These are phyloP conservation scores for Aramus guarauna DNA, from an alignment of 2,113 vertebrate species.

Conservation along the genomic window DNA sequence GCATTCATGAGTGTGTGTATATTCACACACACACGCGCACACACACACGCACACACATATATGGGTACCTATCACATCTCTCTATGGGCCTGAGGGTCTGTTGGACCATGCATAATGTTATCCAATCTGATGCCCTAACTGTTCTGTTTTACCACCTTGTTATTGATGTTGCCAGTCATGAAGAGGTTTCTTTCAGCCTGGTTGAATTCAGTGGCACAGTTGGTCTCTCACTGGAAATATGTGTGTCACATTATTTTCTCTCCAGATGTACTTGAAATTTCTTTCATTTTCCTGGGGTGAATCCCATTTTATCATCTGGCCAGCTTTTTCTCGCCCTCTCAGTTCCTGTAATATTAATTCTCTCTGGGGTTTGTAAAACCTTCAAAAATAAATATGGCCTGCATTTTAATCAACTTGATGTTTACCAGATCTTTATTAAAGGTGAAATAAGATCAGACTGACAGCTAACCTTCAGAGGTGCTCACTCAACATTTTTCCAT, in stretches of 20 bases:
- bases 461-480: not conserved
- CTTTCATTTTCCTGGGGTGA: not conserved
- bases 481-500: not conserved
- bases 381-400: not conserved
- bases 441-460: not conserved
- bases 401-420: slow-evolving; percentile 3
- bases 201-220: slow-evolving; percentile 15
- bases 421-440: slow-evolving; percentile 26
- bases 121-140: not conserved
- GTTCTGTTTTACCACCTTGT: slow-evolving; percentile 37
- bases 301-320: not conserved
- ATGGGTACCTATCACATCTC: not conserved
- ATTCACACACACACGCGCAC: too few species aligned
- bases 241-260: not conserved
- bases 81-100: not conserved
- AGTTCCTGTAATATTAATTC: not conserved
- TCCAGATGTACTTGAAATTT: not conserved
- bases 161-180: slow-evolving; percentile 31
- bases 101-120: not conserved
- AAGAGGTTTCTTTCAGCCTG: slow-evolving; percentile 21
- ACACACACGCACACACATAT: too few species aligned
- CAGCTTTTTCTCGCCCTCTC: not conserved
- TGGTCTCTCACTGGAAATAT: slow-evolving; percentile 27
- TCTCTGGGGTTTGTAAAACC: not conserved
- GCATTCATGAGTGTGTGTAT: not conserved